Evolutionary conservation across 2,888 invertebrate genomes (phyloP).

Genomic region (Drosophila putrida): DNA sequence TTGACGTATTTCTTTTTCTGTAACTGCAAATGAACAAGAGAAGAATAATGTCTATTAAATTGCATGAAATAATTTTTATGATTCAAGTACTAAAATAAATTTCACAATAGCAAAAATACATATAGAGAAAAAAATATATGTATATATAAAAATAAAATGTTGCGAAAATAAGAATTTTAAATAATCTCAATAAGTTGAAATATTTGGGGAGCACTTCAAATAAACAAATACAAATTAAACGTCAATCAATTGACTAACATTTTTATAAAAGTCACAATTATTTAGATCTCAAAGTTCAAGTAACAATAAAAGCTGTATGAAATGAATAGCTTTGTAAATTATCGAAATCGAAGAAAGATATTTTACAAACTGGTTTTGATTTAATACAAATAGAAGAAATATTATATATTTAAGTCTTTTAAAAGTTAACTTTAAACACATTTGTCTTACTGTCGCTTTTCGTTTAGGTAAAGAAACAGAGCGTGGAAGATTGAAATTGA

Average conservation of each 20-base stretch:
- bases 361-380: no score
- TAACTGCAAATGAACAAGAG: slow-evolving; percentile 70
- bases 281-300: neutral
- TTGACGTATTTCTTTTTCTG: slow-evolving; percentile 84
- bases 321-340: no score
- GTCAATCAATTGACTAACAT: no score
- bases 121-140: neutral
- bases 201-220: neutral
- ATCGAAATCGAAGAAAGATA: no score
- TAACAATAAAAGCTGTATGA: no score
- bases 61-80: slow-evolving; percentile 10
- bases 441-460: no score
- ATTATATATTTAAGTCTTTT: no score
- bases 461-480: no score
- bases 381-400: no score
- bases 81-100: slow-evolving; percentile 1
- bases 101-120: neutral
- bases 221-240: neutral
- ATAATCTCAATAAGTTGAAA: neutral
- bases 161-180: neutral
- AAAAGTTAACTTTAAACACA: no score
- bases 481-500: no score
- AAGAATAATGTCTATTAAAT: slow-evolving; percentile 23
- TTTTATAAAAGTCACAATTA: neutral
- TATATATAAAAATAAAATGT: neutral